A percentile compares a stretch with the other conserved stretches of the same genome.
These are phyloP conservation scores for Mythimna lalbum DNA, from an alignment of 2,888 invertebrate genomes.

Conservation along the genomic window DNA sequence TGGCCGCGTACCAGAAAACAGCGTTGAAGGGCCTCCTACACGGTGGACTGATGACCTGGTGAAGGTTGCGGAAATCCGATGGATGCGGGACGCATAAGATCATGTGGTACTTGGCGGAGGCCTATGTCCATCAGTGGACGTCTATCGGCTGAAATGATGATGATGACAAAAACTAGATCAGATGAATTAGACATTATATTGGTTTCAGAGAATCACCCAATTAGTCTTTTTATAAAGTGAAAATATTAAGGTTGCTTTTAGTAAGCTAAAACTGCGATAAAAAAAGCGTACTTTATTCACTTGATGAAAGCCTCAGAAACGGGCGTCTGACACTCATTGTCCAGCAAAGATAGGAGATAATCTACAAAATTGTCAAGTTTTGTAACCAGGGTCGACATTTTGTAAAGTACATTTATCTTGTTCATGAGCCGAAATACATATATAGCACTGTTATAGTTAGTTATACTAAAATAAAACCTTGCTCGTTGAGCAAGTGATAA, in stretches of 20 bases:
- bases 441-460: not conserved
- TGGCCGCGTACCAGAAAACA: no score
- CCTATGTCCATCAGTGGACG: no score
- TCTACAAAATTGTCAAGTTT: not conserved
- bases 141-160: no score
- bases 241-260: not conserved
- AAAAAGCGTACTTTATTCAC: constrained; percentile 1
- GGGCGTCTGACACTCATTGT: not conserved
- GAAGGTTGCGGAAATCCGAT: no score
- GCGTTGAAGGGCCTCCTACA: no score
- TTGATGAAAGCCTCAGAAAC: not conserved
- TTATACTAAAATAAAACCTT: not conserved
- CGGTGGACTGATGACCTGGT: no score
- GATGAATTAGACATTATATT: no score
- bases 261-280: not conserved
- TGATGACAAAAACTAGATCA: no score
- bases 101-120: no score
- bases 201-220: no score
- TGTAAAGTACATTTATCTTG: not conserved
- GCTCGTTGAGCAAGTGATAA: no score
- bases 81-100: no score
- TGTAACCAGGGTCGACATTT: not conserved
- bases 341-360: constrained; percentile 3
- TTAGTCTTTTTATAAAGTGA: not conserved
- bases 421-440: not conserved